Evolutionary conservation across 2,113 vertebrate species (phyloP).

Genomic region (Myrmophylax atrothorax): DNA sequence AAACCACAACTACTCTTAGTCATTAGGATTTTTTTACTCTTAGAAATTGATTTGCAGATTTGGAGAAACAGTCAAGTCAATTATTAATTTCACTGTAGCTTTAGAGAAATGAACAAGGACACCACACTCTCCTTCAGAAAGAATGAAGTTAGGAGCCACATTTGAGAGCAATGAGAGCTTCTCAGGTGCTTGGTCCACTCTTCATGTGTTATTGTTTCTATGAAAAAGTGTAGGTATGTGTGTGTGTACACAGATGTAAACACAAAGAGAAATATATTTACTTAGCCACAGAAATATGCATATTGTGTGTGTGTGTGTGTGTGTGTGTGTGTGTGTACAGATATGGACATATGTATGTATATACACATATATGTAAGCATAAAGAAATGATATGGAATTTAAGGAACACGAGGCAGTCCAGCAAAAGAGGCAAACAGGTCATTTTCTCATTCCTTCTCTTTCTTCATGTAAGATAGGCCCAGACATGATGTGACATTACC

Average conservation of each 20-base stretch:
- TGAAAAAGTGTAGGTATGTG: neutral
- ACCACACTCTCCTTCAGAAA: neutral
- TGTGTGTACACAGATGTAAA: neutral
- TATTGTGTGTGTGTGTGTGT: neutral
- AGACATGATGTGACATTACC: neutral
- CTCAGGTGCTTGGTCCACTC: neutral
- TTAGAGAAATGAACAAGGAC: neutral
- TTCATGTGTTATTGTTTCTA: neutral
- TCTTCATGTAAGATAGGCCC: neutral
- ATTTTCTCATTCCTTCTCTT: neutral
- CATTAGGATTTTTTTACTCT: neutral
- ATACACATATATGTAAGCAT: neutral
- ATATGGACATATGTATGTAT: neutral
- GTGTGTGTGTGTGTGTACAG: neutral
- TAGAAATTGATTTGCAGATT: neutral
- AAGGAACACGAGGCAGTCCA: neutral
- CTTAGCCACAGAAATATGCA: neutral
- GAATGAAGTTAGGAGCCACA: neutral
- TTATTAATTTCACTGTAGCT: neutral
- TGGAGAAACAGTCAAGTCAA: neutral
- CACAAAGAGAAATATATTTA: neutral
- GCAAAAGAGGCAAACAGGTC: neutral
- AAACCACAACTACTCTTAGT: neutral
- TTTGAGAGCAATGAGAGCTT: neutral
- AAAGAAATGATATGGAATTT: neutral